Evolutionary conservation across 2,113 vertebrate genomes (phyloP).

Genomic region (Malurus melanocephalus): DNA sequence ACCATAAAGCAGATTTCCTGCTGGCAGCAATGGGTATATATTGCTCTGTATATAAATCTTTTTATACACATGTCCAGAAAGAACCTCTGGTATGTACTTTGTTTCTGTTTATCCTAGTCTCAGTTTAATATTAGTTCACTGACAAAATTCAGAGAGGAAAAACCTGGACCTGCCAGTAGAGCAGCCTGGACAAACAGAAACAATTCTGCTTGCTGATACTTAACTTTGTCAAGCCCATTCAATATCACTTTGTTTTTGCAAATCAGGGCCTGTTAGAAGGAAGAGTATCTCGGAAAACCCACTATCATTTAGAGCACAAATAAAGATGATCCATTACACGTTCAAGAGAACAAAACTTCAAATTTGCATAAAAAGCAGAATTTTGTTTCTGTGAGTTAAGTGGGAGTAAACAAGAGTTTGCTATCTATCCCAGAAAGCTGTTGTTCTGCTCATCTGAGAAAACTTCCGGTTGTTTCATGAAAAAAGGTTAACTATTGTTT

Average conservation of each 20-base stretch:
- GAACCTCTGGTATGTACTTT: background rate
- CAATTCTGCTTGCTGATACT: background rate
- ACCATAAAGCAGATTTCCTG: background rate
- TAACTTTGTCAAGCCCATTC: background rate
- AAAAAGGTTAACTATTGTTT: slow-evolving; percentile 20
- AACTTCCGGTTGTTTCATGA: background rate
- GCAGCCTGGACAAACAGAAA: background rate
- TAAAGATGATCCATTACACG: background rate
- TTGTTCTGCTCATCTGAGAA: background rate
- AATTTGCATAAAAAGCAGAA: background rate
- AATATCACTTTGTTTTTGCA: background rate
- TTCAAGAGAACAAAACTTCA: background rate
- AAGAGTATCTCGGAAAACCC: background rate
- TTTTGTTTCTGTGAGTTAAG: background rate
- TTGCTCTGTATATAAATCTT: background rate
- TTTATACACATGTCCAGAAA: background rate
- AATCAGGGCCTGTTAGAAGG: background rate
- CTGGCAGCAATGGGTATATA: background rate
- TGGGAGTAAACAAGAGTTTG: background rate
- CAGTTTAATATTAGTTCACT: background rate
- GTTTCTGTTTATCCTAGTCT: background rate
- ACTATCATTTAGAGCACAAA: background rate
- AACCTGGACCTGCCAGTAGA: background rate
- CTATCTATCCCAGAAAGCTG: background rate
- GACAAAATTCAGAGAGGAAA: background rate